A percentile compares a stretch with the other conserved stretches of the same genome.
Conservation (phyloP, 1,140 invertebrate species). For the Sminthurinus signatus region DNA sequence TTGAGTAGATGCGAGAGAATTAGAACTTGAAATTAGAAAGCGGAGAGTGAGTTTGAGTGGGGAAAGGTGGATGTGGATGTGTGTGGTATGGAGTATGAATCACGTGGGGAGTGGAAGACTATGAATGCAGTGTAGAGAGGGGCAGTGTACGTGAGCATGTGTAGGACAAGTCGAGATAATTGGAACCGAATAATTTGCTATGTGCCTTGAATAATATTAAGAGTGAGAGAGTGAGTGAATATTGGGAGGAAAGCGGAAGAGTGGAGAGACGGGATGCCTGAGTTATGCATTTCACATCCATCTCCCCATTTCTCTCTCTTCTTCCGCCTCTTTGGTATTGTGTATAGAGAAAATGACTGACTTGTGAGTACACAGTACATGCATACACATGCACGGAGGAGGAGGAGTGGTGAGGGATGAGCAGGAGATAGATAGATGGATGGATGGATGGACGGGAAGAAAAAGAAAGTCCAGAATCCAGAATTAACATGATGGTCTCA, state of each 20-base stretch:
- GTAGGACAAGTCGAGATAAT: slow-evolving; percentile 37
- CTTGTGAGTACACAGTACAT: too few species aligned
- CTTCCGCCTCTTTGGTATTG: background rate
- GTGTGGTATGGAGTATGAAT: too few species aligned
- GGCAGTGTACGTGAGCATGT: slow-evolving; percentile 4
- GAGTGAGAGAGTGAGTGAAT: slow-evolving; percentile 20
- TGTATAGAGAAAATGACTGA: background rate
- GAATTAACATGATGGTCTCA: background rate
- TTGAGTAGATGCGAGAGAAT: background rate
- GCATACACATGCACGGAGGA: too few species aligned
- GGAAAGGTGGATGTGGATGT: too few species aligned
- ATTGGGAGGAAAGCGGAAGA: slow-evolving; percentile 9
- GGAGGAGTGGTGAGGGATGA: slow-evolving; percentile 7
- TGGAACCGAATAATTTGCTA: slow-evolving; percentile 36
- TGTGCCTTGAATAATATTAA: slow-evolving; percentile 36
- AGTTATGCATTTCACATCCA: too few species aligned
- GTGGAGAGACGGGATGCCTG: too few species aligned
- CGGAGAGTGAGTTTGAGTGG: too few species aligned
- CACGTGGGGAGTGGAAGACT: too few species aligned
- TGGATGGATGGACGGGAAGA: slow-evolving; percentile 13
- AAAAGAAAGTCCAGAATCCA: background rate
- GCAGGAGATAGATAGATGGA: slow-evolving; percentile 18
- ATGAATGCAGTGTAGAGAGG: too few species aligned
- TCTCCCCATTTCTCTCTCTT: background rate
- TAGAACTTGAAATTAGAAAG: too few species aligned